A percentile compares a stretch with the other conserved stretches of the same genome.
Conservation (phyloP, 2,113 vertebrate genomes). For the Cinclus cinclus region DNA sequence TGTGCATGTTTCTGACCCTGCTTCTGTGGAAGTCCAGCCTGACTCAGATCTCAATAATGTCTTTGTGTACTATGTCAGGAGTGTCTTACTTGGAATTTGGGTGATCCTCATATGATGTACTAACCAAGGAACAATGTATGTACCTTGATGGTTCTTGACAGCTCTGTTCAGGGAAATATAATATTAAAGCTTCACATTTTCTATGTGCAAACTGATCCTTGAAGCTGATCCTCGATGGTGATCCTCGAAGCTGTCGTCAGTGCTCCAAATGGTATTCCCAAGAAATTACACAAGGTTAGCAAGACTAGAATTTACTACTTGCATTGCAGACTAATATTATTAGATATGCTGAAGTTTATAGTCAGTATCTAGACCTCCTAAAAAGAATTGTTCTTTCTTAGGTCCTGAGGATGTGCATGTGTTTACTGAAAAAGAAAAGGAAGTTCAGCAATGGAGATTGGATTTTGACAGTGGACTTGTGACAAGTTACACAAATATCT, state of each 20-base stretch:
- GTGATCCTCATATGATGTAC: background rate
- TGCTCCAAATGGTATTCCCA: background rate
- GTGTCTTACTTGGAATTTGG: background rate
- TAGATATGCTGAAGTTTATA: background rate
- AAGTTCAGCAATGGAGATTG: background rate
- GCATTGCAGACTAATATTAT: background rate
- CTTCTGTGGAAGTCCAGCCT: background rate
- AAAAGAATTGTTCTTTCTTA: background rate
- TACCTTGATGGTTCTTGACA: background rate
- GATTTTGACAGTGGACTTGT: background rate
- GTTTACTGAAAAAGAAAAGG: background rate
- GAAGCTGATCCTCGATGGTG: background rate
- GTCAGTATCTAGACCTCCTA: background rate
- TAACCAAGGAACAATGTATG: background rate
- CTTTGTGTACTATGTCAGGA: background rate
- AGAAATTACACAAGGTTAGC: background rate
- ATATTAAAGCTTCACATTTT: background rate
- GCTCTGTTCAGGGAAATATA: background rate
- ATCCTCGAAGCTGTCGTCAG: background rate
- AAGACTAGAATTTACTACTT: background rate
- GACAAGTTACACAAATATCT: background rate
- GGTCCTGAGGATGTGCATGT: background rate
- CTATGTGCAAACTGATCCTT: background rate
- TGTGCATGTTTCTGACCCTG: background rate
- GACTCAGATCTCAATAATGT: background rate